A percentile compares a stretch with the other conserved stretches of the same genome.
Conservation (phyloP, 2,888 invertebrate genomes). For the Melitaea athalia region DNA sequence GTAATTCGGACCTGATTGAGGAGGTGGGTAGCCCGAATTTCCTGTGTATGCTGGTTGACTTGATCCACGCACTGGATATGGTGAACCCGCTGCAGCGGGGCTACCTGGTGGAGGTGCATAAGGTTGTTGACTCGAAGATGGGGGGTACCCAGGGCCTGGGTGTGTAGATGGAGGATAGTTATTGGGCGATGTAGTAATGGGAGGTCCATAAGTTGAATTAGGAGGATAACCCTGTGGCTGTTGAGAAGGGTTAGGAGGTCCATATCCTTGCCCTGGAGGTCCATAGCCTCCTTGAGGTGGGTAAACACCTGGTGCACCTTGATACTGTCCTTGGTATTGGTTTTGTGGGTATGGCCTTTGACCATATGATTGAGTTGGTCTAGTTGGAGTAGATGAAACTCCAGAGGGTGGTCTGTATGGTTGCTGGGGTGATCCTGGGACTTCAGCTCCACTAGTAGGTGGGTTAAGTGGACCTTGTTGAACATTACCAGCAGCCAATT, state of each 20-base stretch:
- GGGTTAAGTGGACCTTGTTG: conserved; percentile 69
- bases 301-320: conserved; percentile 81
- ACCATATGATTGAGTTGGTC: conserved; percentile 86
- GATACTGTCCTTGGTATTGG: conserved; percentile 84
- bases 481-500: conserved; percentile 79
- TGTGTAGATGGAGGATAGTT: conserved; percentile 81
- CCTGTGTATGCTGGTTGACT: conserved; percentile 73
- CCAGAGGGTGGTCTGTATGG: conserved; percentile 77
- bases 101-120: conserved; percentile 78
- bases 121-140: conserved; percentile 72
- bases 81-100: conserved; percentile 68
- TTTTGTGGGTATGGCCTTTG: conserved; percentile 86
- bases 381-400: conserved; percentile 79
- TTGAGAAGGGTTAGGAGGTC: conserved; percentile 82
- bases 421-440: conserved; percentile 70
- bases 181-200: conserved; percentile 81
- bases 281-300: conserved; percentile 87
- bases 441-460: conserved; percentile 66
- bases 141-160: conserved; percentile 74
- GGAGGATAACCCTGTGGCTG: conserved; percentile 87
- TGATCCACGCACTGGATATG: conserved; percentile 72
- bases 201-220: conserved; percentile 84
- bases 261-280: conserved; percentile 85
- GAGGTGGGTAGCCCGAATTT: conserved; percentile 74
- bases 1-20: conserved; percentile 71